Evolutionary conservation across 1,140 invertebrate genomes (phyloP).

Genomic region (Lordiphosa clarofinis): DNA sequence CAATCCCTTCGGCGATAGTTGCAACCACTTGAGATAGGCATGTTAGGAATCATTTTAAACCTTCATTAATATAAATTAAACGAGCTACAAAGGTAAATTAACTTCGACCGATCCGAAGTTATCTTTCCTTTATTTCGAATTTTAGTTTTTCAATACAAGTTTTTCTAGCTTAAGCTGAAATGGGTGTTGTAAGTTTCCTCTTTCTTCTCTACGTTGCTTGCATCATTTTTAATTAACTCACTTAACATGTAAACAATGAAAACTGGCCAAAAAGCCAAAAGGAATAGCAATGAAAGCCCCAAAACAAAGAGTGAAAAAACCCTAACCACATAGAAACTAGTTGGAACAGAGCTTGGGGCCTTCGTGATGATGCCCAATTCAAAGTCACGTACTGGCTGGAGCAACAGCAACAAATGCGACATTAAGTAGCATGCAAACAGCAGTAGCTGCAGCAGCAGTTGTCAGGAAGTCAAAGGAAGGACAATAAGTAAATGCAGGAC

Average conservation of each 20-base stretch:
- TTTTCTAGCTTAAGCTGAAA: no score
- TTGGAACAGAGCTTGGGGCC: conserved; percentile 10
- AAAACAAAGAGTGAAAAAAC: conserved; percentile 15
- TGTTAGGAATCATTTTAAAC: no score
- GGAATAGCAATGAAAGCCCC: conserved; percentile 16
- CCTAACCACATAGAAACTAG: conserved; percentile 26
- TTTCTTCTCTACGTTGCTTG: no score
- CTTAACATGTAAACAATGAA: conserved; percentile 22
- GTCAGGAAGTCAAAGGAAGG: conserved; percentile 37
- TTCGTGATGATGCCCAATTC: conserved; percentile 36
- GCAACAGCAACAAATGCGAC: conserved; percentile 36
- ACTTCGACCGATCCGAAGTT: no score
- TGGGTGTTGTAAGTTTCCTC: no score
- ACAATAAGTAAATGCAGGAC: conserved; percentile 42
- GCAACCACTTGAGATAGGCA: no score
- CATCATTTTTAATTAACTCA: conserved; percentile 31
- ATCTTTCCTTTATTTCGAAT: no score
- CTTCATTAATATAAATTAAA: no score
- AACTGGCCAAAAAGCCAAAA: conserved; percentile 15
- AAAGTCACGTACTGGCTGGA: conserved; percentile 60
- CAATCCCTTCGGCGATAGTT: no score
- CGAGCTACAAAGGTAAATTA: no score
- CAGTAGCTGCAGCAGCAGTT: conserved; percentile 16
- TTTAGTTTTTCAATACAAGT: no score
- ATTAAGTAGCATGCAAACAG: conserved; percentile 67